A percentile compares a stretch with the other conserved stretches of the same genome.
These are phyloP conservation scores for Allacma fusca DNA, from an alignment of 2,888 invertebrate genomes.

Conservation along the genomic window DNA sequence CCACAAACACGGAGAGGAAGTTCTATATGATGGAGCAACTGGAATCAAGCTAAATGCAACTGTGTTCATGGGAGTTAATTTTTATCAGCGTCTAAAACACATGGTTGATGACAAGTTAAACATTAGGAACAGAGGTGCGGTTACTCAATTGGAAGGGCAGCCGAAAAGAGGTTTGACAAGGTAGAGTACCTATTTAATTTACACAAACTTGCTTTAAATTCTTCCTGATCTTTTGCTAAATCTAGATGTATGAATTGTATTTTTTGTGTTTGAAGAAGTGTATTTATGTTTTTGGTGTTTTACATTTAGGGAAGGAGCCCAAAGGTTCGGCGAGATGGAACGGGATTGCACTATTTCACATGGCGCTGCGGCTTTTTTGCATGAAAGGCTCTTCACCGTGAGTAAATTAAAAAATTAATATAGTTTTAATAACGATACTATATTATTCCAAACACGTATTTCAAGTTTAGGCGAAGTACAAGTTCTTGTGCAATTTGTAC, in stretches of 20 bases:
- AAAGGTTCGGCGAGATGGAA: constrained; percentile 74
- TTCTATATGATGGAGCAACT: constrained; percentile 70
- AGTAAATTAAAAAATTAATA: no score
- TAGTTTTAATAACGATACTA: no score
- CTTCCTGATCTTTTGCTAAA: background rate
- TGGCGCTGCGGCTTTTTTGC: constrained; percentile 70
- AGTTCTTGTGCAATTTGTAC: background rate
- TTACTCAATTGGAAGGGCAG: constrained; percentile 71
- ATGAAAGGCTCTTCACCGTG: constrained; percentile 69
- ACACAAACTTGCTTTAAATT: background rate
- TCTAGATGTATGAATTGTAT: background rate
- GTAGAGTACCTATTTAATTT: constrained; percentile 60
- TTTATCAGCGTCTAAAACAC: constrained; percentile 72
- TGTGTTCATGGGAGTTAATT: constrained; percentile 65
- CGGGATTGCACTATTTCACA: constrained; percentile 72
- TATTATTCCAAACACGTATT: no score
- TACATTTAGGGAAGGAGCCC: constrained; percentile 68
- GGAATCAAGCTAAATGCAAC: constrained; percentile 70
- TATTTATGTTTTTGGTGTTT: background rate
- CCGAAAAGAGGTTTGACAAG: constrained; percentile 72
- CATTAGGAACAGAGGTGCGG: constrained; percentile 68
- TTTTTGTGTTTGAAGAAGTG: background rate
- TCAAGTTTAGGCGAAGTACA: no score
- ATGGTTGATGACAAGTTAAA: constrained; percentile 75
- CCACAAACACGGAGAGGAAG: constrained; percentile 70